Evolutionary conservation across 2,797 vertebrate genomes (phyloP).

Genomic region (Chelonia mydas): DNA sequence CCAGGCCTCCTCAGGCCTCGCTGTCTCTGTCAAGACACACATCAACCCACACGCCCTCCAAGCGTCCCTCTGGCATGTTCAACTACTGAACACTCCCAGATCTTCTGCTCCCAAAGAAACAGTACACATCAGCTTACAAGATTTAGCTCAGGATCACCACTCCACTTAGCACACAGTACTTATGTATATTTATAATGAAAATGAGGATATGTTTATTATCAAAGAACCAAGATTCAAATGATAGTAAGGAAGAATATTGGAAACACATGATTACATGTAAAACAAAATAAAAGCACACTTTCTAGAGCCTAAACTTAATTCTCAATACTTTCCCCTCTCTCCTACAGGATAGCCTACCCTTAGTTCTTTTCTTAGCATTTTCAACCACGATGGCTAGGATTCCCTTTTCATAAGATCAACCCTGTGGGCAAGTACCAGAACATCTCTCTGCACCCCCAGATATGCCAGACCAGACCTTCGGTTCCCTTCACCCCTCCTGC

Average conservation of each 20-base stretch:
- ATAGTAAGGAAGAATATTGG: too few relatives aligned
- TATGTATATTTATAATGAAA: background rate
- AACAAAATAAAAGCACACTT: background rate
- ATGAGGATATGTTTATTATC: background rate
- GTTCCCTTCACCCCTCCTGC: too few relatives aligned
- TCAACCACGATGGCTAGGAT: too few relatives aligned
- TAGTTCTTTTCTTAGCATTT: too few relatives aligned
- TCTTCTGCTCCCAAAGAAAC: background rate
- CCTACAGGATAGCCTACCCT: too few relatives aligned
- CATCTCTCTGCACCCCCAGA: too few relatives aligned
- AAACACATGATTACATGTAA: too few relatives aligned
- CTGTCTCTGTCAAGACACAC: background rate
- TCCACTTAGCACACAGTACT: background rate
- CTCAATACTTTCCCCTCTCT: too few relatives aligned
- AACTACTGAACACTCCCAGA: background rate
- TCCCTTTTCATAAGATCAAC: too few relatives aligned
- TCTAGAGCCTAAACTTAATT: background rate
- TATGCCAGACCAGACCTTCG: too few relatives aligned
- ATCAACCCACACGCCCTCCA: background rate
- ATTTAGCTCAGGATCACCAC: background rate
- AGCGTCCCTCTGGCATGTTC: too few relatives aligned
- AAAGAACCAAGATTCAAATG: background rate
- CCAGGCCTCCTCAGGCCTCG: background rate
- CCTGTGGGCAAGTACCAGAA: too few relatives aligned
- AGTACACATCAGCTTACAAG: background rate